Evolutionary conservation across 2,797 vertebrate genomes (phyloP), one percentile per base, ranked within the genome.

Genomic region (Sebastes steindachneri): DNA sequence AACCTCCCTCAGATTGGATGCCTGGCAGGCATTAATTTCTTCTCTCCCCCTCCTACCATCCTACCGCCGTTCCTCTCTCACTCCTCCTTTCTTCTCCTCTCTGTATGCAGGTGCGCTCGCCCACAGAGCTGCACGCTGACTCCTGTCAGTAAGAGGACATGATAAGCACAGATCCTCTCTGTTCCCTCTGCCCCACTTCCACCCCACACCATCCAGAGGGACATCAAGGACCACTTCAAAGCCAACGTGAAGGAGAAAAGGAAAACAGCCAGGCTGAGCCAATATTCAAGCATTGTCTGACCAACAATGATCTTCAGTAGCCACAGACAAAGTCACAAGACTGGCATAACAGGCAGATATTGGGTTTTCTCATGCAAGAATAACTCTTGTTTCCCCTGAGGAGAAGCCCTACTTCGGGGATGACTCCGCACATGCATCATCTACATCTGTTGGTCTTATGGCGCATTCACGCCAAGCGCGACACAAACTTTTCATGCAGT

Each of bases 71-170:
- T 87, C 7, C 51, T 65, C 75, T 78, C 71, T 84, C 77, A 54
- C 81, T 84, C 64, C 86, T 79, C 71, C 78, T 80, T 80, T 79
- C 77, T 82, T 85, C 72, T 84, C 75, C 54, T 87, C 81, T 92
- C 92, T 82, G 79, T 86, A 91, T 93, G 90, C 90, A 94, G 91
- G 90, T 93, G 88, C 8, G 51, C 86, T 89, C 89, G 63, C 90
- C 92, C 89, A 91, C 86, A 87, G 88, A 89, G 89, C 86, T 81
- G 68, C 89, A 85, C 53, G 84, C 90, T 25, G 93, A 91, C 91
- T 90, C 35, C 89, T 87, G 90, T 90, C 92, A 88, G 89, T 75
- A 78, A 86, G 88, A 86, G 82, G 83, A 87, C 83, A 84, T 86
- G 88, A 90, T 87, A 79, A 90, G 90, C 92, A 87, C 81, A 87